Percentiles rank a stretch among this genome's conserved stretches.
phyloP scores from a whole-genome alignment of 2,888 invertebrate genomes.

The Orthonychiurus folsomi region DNA sequence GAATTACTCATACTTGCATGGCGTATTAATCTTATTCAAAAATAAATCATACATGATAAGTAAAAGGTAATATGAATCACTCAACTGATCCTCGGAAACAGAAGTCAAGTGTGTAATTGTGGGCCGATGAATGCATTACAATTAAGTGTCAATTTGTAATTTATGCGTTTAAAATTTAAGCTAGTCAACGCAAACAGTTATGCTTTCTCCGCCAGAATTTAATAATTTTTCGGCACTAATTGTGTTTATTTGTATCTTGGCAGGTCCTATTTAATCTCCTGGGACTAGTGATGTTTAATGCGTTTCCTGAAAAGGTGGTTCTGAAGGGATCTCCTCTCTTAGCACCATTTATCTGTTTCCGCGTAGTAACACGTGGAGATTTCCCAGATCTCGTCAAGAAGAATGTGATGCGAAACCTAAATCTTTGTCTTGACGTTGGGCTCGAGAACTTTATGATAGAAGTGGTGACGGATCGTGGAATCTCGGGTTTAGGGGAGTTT shows the following conservation, averaged over 20 bases:
- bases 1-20: no score
- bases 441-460: constrained; percentile 92
- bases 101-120: no score
- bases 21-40: no score
- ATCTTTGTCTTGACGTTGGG: constrained; percentile 76
- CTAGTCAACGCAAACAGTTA: no score
- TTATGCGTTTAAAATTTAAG: no score
- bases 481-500: constrained; percentile 55
- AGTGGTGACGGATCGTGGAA: constrained; percentile 85
- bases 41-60: no score
- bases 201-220: no score
- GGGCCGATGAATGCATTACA: no score
- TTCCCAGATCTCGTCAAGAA: constrained; percentile 80
- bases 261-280: constrained; percentile 65
- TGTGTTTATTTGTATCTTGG: background rate
- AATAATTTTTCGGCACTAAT: background rate
- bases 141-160: no score
- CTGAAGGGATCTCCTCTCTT: constrained; percentile 81
- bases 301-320: constrained; percentile 83
- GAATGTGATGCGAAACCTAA: constrained; percentile 78
- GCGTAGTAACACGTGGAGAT: constrained; percentile 89
- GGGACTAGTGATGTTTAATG: constrained; percentile 80
- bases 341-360: constrained; percentile 87
- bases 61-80: no score
- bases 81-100: no score